Evolutionary conservation across 2,113 vertebrate genomes (phyloP), one percentile per base, ranked within the genome.

Genomic region (Willisornis vidua): DNA sequence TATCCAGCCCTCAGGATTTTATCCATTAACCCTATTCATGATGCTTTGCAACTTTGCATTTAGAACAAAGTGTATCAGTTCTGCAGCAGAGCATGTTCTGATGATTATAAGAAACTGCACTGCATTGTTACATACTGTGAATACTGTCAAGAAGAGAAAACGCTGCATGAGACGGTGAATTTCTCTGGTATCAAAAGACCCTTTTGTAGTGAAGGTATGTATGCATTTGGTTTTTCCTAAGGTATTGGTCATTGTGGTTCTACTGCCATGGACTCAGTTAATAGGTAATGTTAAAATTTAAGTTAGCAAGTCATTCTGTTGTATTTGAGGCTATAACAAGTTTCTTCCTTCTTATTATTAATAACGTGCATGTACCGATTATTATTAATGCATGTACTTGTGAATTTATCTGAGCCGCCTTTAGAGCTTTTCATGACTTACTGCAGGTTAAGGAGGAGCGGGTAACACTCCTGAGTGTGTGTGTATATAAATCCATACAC

Each of bases 91-190:
- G 97, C 98, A 33, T 99, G 99, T 97, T 99, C 99, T 92, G 99
- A 99, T 95, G 99, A 99, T 97, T 99, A 99, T 97, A 99, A 99
- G 98, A 99, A 99, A 95, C 98, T 99, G 46, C 99, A 99, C 92
- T 99, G 99, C 96, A 99, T 99, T 86, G 99, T 99, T 95, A 99
- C 99, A 3, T 99, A 99, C 97, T 99, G 99, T 77, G 99, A 99
- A 98, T 99, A 99, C 97, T 99, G 99, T 95, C 99, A 99, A 94
- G 99, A 99, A 95, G 99, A 99, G 97, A 99, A 99, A 98, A 99
- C 99, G 4, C 98, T 99, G 59, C 99, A 99, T 22, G 99, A 99
- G 97, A 99, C 98, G 19, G 98, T 99, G 95, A 99, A 99, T 97
- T 99, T 99, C 98, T 99, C 99, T 59, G 99, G 99, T n/a, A 98